Percentiles rank a stretch among this genome's conserved stretches.
phyloP scores from a whole-genome alignment of 2,888 invertebrate species.

The Macaria notata region DNA sequence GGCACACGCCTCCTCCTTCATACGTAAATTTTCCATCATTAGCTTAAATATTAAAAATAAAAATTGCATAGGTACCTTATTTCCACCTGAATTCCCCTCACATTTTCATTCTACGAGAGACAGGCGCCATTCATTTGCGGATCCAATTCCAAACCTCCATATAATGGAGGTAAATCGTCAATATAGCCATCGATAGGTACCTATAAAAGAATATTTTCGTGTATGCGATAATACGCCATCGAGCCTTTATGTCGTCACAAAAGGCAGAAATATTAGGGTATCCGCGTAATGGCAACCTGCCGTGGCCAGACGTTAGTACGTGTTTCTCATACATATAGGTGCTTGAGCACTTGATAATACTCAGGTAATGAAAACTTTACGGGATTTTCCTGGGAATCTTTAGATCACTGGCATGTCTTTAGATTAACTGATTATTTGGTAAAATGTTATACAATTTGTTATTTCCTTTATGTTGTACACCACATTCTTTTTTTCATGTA shows the following conservation, averaged over 20 bases:
- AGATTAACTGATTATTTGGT: no score
- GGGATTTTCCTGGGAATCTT: no score
- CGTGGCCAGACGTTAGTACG: constrained; percentile 10
- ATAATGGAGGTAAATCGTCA: constrained; percentile 30
- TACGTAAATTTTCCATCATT: no score
- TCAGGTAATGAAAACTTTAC: no score
- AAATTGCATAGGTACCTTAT: no score
- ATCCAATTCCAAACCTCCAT: constrained; percentile 20
- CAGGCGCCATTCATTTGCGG: constrained; percentile 13
- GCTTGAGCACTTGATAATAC: neutral
- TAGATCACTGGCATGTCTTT: no score
- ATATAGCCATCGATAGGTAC: constrained; percentile 39
- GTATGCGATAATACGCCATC: constrained; percentile 33
- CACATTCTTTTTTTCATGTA: no score
- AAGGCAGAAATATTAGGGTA: constrained; percentile 44
- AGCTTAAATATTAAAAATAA: no score
- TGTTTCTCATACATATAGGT: neutral
- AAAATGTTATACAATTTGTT: no score
- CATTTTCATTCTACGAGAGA: neutral
- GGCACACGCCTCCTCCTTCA: no score
- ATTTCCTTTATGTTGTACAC: no score
- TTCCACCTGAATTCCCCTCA: neutral
- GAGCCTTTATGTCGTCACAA: constrained; percentile 40
- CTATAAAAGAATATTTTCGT: constrained; percentile 43
- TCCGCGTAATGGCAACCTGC: constrained; percentile 20